Evolutionary conservation across 2,888 invertebrate species (phyloP).

Genomic region (Drosophila gaucha): DNA sequence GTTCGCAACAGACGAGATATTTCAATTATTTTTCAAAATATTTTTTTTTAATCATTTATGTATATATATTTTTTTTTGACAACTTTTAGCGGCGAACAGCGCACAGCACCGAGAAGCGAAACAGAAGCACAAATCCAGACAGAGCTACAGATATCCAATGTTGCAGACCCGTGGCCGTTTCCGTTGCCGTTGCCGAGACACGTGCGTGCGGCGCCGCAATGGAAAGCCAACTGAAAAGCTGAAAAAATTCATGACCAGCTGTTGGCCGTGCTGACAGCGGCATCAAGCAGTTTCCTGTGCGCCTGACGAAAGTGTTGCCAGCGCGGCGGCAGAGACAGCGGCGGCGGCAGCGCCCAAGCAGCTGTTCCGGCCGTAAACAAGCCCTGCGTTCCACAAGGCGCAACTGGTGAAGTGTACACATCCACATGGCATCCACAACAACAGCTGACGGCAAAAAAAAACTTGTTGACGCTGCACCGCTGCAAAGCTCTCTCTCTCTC

Average conservation of each 20-base stretch:
- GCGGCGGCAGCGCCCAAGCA: constrained; percentile 43
- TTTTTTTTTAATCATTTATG: background rate
- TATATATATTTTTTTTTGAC: background rate
- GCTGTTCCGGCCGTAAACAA: constrained; percentile 55
- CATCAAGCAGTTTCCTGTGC: constrained; percentile 29
- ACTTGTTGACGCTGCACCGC: constrained; percentile 68
- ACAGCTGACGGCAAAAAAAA: constrained; percentile 54
- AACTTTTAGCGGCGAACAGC: constrained; percentile 6
- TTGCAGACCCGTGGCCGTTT: constrained; percentile 14
- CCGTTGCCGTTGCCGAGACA: constrained; percentile 53
- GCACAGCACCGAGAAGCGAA: constrained; percentile 1
- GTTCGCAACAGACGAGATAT: constrained; percentile 30
- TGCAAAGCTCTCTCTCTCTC: constrained; percentile 31
- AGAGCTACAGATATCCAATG: constrained; percentile 24
- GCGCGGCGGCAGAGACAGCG: constrained; percentile 21
- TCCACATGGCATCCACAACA: constrained; percentile 61
- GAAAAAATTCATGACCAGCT: constrained; percentile 39
- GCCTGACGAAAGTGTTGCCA: constrained; percentile 35
- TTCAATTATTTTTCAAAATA: constrained; percentile 16
- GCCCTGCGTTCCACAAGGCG: constrained; percentile 54
- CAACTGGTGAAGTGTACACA: constrained; percentile 59
- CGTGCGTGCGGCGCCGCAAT: constrained; percentile 75
- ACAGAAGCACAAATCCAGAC: constrained; percentile 2
- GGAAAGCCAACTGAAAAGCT: constrained; percentile 70
- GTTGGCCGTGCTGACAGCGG: constrained; percentile 30